phyloP scores from a whole-genome alignment of 2,888 invertebrate genomes.

The Coleophora flavipennella region DNA sequence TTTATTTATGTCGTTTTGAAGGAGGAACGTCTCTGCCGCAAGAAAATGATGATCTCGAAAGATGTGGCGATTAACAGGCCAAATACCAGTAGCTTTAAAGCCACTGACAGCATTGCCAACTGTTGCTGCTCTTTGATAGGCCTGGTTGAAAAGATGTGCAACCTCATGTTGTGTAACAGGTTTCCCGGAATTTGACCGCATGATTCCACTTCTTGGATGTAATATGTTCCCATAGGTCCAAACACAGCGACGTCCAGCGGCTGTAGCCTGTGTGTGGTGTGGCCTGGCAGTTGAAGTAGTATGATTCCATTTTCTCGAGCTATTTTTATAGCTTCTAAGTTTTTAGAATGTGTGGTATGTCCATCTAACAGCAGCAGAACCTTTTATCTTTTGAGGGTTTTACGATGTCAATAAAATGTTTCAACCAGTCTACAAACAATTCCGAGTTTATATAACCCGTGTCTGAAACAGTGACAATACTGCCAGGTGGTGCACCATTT shows the following conservation, averaged over 20 bases:
- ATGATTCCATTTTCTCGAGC: conserved; percentile 13
- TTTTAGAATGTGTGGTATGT: conserved; percentile 15
- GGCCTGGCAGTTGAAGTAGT: conserved; percentile 14
- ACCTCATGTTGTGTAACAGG: conserved; percentile 7
- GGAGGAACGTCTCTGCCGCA: not conserved
- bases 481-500: conserved; percentile 10
- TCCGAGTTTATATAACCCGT: conserved; percentile 1
- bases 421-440: conserved; percentile 2
- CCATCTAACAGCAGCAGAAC: conserved; percentile 14
- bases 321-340: conserved; percentile 12
- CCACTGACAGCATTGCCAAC: not conserved
- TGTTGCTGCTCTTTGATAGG: not conserved
- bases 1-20: not conserved
- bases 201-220: conserved; percentile 5
- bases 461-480: conserved; percentile 6
- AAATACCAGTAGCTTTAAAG: not conserved
- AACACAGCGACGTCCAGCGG: conserved; percentile 12
- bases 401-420: conserved; percentile 2
- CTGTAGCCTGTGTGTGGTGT: conserved; percentile 14
- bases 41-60: conserved; percentile 1
- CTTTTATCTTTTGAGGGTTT: conserved; percentile 9
- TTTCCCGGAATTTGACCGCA: conserved; percentile 8
- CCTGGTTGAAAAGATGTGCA: not conserved
- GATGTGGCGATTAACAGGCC: conserved; percentile 2
- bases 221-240: conserved; percentile 9